These are phyloP conservation scores for Megalurothrips usitatus DNA, from an alignment of 2,888 invertebrate genomes.

Conservation along the genomic window DNA sequence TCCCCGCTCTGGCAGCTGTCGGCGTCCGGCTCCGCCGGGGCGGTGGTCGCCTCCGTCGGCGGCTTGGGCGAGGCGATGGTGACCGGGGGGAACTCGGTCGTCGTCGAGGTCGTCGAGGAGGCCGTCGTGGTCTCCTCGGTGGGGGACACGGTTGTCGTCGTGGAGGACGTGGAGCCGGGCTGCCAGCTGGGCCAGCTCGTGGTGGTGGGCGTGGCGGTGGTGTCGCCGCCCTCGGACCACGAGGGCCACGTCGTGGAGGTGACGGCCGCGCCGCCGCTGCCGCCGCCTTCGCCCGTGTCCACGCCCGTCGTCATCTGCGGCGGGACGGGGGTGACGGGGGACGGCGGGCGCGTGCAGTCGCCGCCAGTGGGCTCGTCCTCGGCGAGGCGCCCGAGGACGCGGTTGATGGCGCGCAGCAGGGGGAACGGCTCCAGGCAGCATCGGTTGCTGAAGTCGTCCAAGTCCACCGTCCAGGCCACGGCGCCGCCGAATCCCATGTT, in stretches of 20 bases:
- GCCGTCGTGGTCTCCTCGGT: constrained; percentile 28
- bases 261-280: constrained; percentile 29
- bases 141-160: constrained; percentile 37
- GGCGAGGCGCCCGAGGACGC: constrained; percentile 59
- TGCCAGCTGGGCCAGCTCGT: constrained; percentile 40
- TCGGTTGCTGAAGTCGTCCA: constrained; percentile 80
- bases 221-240: constrained; percentile 29
- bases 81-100: constrained; percentile 29
- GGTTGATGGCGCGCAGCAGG: constrained; percentile 68
- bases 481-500: constrained; percentile 72
- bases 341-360: constrained; percentile 66
- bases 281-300: constrained; percentile 51
- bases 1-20: constrained; percentile 40
- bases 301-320: constrained; percentile 68
- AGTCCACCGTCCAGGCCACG: constrained; percentile 81
- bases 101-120: constrained; percentile 31
- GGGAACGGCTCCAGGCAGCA: constrained; percentile 79
- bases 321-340: constrained; percentile 69
- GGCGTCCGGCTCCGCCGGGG: constrained; percentile 41
- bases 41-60: constrained; percentile 33
- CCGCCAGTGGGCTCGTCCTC: constrained; percentile 46
- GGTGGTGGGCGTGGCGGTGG: constrained; percentile 38
- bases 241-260: constrained; percentile 28
- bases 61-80: constrained; percentile 35
- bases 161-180: constrained; percentile 38